Evolutionary conservation across 2,113 vertebrate genomes (phyloP), one percentile per base, ranked within the genome.

Genomic region (Lota lota): DNA sequence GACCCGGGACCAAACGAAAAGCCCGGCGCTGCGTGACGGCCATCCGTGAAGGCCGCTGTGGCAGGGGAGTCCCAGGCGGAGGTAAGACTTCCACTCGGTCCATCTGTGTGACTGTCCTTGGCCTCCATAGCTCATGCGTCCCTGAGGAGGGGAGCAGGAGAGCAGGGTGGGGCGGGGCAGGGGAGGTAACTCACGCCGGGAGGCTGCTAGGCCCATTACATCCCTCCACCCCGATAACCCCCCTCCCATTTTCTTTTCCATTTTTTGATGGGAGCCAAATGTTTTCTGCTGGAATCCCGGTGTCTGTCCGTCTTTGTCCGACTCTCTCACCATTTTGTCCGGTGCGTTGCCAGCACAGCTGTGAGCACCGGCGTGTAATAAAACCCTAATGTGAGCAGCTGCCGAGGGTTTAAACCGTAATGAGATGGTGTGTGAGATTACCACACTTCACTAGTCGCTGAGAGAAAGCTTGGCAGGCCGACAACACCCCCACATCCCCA

Each of bases 391-490:
- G 85, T 69, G 84, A 91, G 88, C 90, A 91, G 90, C 90, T 91
- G 90, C 87, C 79, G 81, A 80, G 87, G 85, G 88, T 90, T 88
- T 90, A 89, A 82, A 85, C 83, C 83, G 82, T 91, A 91, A 91
- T 91, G 90, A 91, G 90, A 91, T 91, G 90, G 89, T 90, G 89
- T 91, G 88, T 88, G 87, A 90, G 89, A 90, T 91, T 90, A 90
- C 86, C 85, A 90, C 87, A 87, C 87, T 91, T 87, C 78, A 73
- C 82, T 88, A 81, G 86, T 85, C 82, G 74, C 85, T 83, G 78
- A 89, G 79, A 88, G 85, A 88, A 81, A 87, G 79, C 83, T 68
- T 88, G 89, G 85, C 87, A 88, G 78, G 79, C 79, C 76, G 53
- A 87, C 86, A 87, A 85, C 79, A 73, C 76, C 56, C 64, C 56